These are phyloP conservation scores for Diachasma alloeum DNA, from an alignment of 1,140 invertebrate species.

Conservation along the genomic window DNA sequence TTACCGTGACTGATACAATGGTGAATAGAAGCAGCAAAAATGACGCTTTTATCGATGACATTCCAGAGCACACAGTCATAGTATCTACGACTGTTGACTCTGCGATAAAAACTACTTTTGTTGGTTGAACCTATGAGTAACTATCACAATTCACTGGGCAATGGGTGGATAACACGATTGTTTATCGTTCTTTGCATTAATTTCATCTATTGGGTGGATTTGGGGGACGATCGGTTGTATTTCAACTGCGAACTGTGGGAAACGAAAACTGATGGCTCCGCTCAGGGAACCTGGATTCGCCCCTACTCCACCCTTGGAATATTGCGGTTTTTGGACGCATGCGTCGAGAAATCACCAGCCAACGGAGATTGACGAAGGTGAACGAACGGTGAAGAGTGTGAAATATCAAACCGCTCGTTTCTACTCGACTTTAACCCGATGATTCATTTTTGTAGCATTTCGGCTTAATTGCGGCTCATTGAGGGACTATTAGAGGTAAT, in stretches of 20 bases:
- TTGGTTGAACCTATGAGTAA: background rate
- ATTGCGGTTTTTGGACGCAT: background rate
- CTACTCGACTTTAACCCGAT: background rate
- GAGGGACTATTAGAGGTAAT: background rate
- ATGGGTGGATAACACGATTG: background rate
- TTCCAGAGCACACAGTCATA: background rate
- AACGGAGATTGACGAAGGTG: background rate
- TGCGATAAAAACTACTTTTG: background rate
- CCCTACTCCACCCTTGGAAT: background rate
- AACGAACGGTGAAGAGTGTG: background rate
- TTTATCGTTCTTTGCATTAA: background rate
- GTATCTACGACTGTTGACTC: background rate
- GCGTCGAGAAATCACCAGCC: background rate
- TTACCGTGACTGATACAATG: background rate
- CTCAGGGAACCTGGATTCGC: background rate
- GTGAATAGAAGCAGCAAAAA: background rate
- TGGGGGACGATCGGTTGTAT: background rate
- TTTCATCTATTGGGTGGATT: background rate
- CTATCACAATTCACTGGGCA: background rate
- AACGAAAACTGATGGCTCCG: background rate
- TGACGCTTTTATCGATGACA: constrained; percentile 8
- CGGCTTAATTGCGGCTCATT: background rate
- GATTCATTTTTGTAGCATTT: background rate
- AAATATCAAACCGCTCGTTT: background rate
- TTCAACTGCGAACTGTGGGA: background rate